Base-by-base conservation (phyloP, 2,888 invertebrate species). In the Epistrophella euchroma region DNA sequence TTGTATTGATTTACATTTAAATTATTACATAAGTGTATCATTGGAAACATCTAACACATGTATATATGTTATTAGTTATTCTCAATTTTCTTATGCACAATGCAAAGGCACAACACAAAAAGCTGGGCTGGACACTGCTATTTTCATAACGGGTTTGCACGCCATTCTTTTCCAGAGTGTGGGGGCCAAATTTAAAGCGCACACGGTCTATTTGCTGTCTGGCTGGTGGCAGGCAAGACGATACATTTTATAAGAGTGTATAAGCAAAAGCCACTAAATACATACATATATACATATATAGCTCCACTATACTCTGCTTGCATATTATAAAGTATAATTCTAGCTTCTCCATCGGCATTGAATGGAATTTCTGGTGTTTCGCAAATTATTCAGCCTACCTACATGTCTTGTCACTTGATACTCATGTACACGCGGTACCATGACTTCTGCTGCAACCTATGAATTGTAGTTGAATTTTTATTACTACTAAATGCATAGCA, bases 121-220 rank as follows among this genome's bases (percentile, higher is more conserved):
- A 52, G 37, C 52, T 68, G 68, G 68, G 37, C 52, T 68, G 68
- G 68, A 68, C 52, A 25, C 47, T 52, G 50, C 17, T 15, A 45
- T 19, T 70, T 66, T 75, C 72, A 55, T 72, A 80, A 80, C 80
- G 56, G 68, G 80, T 85, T 80, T 75, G n/a, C 45, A 62, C 58
- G 45, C 52, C 66, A 72, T 74, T 74, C 68, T 56, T 71, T 43
- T 70, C 55, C 47, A 58, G 68, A 64, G 55, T 66, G 58, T 66
- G 80, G 75, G 64, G 37, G 72, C 78, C 64, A 62, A 72, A 71
- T 75, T 32, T 58, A 76, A 80, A 76, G 71, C 81, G 60, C 76
- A 70, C 76, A 77, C 85, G 81, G 85, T 81, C 81, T 81, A 81
- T 81, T 85, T 85, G 85, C 55, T 85, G 85, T 81, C 85, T 85